Evolutionary conservation across 1,140 invertebrate species (phyloP).

Genomic region (Eciton burchellii): DNA sequence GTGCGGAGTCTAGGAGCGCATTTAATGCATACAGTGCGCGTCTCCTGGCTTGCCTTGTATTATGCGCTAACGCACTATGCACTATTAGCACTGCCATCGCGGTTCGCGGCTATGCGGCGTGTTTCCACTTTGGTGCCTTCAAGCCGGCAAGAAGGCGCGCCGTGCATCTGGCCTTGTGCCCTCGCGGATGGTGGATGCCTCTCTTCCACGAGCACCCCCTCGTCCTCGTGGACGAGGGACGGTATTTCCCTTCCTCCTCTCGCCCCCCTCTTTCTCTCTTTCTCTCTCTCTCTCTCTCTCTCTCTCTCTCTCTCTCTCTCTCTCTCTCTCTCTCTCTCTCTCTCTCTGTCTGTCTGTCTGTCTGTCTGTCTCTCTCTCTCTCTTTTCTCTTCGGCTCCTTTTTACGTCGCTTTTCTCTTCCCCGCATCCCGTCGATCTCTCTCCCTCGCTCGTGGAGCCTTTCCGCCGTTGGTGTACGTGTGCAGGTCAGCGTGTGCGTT

Average conservation of each 20-base stretch:
- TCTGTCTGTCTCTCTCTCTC: no score
- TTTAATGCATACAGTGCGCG: slow-evolving; percentile 74
- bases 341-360: slow-evolving; percentile 42
- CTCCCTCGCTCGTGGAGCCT: slow-evolving; percentile 27
- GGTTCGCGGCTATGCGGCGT: slow-evolving; percentile 36
- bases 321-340: slow-evolving; percentile 21
- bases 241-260: slow-evolving; percentile 15
- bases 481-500: not conserved
- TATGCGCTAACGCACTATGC: slow-evolving; percentile 71
- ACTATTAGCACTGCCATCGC: slow-evolving; percentile 45
- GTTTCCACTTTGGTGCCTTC: slow-evolving; percentile 59
- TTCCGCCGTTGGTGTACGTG: slow-evolving; percentile 16
- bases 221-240: slow-evolving; percentile 27
- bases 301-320: slow-evolving; percentile 39
- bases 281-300: slow-evolving; percentile 41
- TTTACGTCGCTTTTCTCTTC: slow-evolving; percentile 7
- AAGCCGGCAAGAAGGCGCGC: slow-evolving; percentile 62
- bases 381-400: slow-evolving; percentile 47
- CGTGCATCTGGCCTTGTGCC: slow-evolving; percentile 70
- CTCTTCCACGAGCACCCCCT: slow-evolving; percentile 30
- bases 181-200: slow-evolving; percentile 63
- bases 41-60: slow-evolving; percentile 59
- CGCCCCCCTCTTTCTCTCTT: slow-evolving; percentile 43
- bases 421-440: slow-evolving; percentile 35
- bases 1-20: slow-evolving; percentile 50